Base-by-base conservation (phyloP, 1,140 invertebrate species). In the Choristoneura fumiferana region DNA sequence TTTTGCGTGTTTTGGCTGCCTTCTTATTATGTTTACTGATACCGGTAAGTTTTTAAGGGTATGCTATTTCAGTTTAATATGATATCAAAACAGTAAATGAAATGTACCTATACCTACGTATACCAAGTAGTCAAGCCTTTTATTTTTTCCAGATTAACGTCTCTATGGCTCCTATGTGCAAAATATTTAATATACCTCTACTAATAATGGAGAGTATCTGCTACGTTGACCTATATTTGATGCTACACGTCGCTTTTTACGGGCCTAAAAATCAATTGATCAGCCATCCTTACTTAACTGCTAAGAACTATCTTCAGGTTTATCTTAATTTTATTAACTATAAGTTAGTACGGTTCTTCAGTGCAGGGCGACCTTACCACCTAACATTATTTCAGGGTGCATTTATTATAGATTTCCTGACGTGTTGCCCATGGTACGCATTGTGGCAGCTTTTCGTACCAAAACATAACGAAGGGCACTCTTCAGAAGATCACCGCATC, bases 261-360 rank as follows among this genome's bases (percentile, higher is more conserved):
- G 89, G 87, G 8, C 15, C 65, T 0, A 82, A 87, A 61, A 88
- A 90, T 61, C 87, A 90, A 60, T 68, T 90, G 10, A 85, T 90
- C 53, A 86, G 81, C 38, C 89, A 90, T 68, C 87, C 89, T 4
- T 87, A 87, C 58, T 77, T 86, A 53, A 90, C 87, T 15, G 87
- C 89, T 0, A 81, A 71, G 62, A 78, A 90, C 61, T 90, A 89
- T 70, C 55, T 90, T 8, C 78, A 57, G 57, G 87, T 88, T 67
- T 57, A 57, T 66, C 45, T 57, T 2, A 2, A 29, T 6, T 29
- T 29, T 6, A 29, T 2, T 2, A 29, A 29, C 22, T 29, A 3
- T 29, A 3, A 29, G 2, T 29, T 6, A 6, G 6, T 3, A 29
- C 22, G 2, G 22, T 29, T 29, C n/a, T n/a, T 29, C 22, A 29